phyloP scores from a whole-genome alignment of 2,888 invertebrate genomes.

The Falcaria lacertinaria region DNA sequence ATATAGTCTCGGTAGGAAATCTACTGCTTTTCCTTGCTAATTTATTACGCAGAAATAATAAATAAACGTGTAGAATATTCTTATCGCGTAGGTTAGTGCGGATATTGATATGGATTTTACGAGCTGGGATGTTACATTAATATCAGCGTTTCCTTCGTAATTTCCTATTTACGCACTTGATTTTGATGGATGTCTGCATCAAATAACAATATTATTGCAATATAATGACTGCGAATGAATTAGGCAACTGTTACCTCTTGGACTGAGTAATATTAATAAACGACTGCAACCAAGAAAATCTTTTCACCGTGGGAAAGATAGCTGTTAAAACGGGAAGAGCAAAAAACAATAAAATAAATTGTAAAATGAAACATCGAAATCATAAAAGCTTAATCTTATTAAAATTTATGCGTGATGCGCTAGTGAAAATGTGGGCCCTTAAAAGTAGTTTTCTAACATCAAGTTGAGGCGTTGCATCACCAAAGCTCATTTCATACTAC shows the following conservation, averaged over 20 bases:
- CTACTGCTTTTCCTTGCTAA: not conserved
- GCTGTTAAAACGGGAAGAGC: slow-evolving; percentile 32
- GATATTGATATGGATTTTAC: not conserved
- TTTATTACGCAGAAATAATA: not conserved
- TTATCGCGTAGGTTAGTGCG: not conserved
- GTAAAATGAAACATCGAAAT: slow-evolving; percentile 17
- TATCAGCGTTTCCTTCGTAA: not conserved
- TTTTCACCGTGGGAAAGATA: slow-evolving; percentile 40
- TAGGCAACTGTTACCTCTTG: too few relatives aligned
- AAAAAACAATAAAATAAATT: slow-evolving; percentile 20
- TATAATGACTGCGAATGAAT: slow-evolving; percentile 35
- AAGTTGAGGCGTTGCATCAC: too few relatives aligned
- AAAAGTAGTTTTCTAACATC: not conserved
- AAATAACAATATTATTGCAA: slow-evolving; percentile 37
- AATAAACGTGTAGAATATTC: not conserved
- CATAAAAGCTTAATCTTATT: not conserved
- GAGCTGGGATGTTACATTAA: not conserved
- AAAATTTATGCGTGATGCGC: not conserved
- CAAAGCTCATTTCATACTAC: too few relatives aligned
- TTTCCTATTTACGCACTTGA: slow-evolving; percentile 4
- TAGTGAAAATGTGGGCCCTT: not conserved
- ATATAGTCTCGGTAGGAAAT: not conserved
- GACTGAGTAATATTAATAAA: too few relatives aligned
- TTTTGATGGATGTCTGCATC: slow-evolving; percentile 34
- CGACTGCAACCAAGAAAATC: slow-evolving; percentile 32